phyloP scores from a whole-genome alignment of 2,888 invertebrate species.

The Drymonia ruficornis region DNA sequence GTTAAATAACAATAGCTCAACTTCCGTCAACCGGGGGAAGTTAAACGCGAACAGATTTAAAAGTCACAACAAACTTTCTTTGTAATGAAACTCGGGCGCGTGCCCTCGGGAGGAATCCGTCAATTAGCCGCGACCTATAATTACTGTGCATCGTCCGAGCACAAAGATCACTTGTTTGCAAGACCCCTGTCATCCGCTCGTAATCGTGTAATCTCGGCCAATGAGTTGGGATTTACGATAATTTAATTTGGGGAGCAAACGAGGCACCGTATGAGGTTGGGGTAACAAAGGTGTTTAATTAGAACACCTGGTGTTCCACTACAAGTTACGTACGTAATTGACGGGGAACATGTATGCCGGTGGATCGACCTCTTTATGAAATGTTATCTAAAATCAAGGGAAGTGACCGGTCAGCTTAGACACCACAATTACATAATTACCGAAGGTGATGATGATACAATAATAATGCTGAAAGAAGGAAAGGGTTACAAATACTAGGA shows the following conservation, averaged over 20 bases:
- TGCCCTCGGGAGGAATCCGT: constrained; percentile 28
- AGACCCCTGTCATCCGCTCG: constrained; percentile 36
- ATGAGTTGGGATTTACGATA: constrained; percentile 51
- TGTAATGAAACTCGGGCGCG: constrained; percentile 35
- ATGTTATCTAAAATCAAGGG: constrained; percentile 4
- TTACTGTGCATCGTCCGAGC: constrained; percentile 36
- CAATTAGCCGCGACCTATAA: constrained; percentile 41
- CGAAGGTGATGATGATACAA: not conserved
- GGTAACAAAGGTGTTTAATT: constrained; percentile 57
- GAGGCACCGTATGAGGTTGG: constrained; percentile 24
- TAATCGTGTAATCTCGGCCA: constrained; percentile 43
- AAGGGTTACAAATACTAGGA: constrained; percentile 3
- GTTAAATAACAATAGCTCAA: constrained; percentile 37
- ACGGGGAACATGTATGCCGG: constrained; percentile 18
- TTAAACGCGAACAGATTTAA: constrained; percentile 23
- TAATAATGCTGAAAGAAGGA: not conserved
- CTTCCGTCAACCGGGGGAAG: constrained; percentile 19
- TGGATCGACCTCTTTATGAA: constrained; percentile 7
- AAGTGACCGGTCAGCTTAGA: not conserved
- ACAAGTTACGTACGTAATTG: constrained; percentile 36
- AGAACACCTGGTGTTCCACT: constrained; percentile 37
- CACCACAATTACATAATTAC: not conserved
- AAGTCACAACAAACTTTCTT: constrained; percentile 29
- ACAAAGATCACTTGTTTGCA: constrained; percentile 40
- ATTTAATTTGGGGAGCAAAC: constrained; percentile 50